Base-by-base conservation (phyloP, 1,140 invertebrate species). In the Galleria mellonella region DNA sequence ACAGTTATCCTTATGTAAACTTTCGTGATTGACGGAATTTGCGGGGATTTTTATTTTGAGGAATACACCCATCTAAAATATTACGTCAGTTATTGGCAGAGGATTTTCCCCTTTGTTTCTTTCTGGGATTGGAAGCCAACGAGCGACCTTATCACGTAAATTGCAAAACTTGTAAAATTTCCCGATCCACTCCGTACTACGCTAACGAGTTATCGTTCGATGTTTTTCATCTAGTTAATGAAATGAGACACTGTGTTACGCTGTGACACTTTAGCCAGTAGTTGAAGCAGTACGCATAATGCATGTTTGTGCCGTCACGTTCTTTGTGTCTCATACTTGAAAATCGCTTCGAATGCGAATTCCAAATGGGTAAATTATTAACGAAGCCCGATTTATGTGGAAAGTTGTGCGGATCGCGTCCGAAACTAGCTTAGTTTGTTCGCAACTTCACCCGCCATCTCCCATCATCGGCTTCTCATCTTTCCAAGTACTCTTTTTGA, bases 321-420 rank as follows among this genome's bases (percentile, higher is more conserved):
- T 23, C 6, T 23, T 23, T 23, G 6, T 23, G 17, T 23, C 2
- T 23, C 17, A 3, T 6, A 23, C 17, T 23, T 23, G 17, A 23
- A 23, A 23, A 23, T 23, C 17, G 17, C 17, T 23, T 23, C 17
- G 17, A 3, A 11, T 15, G 8, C 46, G 42, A 57, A 58, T 55
- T 42, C 48, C 54, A 51, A 62, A 67, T 53, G 47, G 52, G 45
- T 64, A 62, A 60, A 67, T 64, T 67, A 62, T 60, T 62, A 57
- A 70, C 54, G 58, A 57, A 56, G 41, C 56, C 35, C 48, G 58
- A 71, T 71, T 71, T 71, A 71, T 67, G 63, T 61, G 59, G 32
- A 60, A 71, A 71, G 63, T 67, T 66, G 42, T 35, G 10, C 28
- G 41, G 49, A 52, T 51, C 48, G 47, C 42, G 51, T 56, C 53